Evolutionary conservation across 2,113 vertebrate genomes (phyloP), one percentile per base, ranked within the genome.

Genomic region (Chionodraco myersi): DNA sequence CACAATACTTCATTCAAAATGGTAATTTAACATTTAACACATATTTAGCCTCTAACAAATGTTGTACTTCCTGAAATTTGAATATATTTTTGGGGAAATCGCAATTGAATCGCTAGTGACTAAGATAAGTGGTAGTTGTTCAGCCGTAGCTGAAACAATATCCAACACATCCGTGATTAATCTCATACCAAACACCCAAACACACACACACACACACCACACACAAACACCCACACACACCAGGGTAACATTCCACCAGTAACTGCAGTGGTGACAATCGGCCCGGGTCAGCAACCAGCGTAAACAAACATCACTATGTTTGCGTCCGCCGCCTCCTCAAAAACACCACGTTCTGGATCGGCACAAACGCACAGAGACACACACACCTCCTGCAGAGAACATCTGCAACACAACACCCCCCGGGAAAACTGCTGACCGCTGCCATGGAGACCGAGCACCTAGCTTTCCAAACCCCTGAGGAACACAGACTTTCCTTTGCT

Each of bases 361-460:
- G 57, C 58, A 81, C 80, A 68, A 63, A 79, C 62, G 69, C 81
- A 59, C 73, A n/a, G 34, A 72, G 60, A 72, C 66, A 49, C 75
- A 72, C 75, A 15, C 54, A 74, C 77, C 87, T 83, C 92, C 88
- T 75, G 82, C 90, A 87, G 92, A 89, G 93, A 93, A 94, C 94
- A 95, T 92, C 94, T 95, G 94, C 91, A 92, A 85, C 81, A 81
- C 83, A 76, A 89, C 87, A 79, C 80, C 77, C 77, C 84, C 67
- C 54, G 7, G 74, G 72, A 88, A 90, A 80, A 82, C 76, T 82
- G 79, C 76, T 85, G 78, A 88, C 69, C 5, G 86, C 86, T 90
- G 72, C 88, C 80, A 95, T 92, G 91, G 91, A 87, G 92, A 92
- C 91, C 83, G 73, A 66, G 75, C 87, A 88, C 91, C 87, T 86